Conservation (phyloP, 2,888 invertebrate genomes). For the Leucoma salicis region DNA sequence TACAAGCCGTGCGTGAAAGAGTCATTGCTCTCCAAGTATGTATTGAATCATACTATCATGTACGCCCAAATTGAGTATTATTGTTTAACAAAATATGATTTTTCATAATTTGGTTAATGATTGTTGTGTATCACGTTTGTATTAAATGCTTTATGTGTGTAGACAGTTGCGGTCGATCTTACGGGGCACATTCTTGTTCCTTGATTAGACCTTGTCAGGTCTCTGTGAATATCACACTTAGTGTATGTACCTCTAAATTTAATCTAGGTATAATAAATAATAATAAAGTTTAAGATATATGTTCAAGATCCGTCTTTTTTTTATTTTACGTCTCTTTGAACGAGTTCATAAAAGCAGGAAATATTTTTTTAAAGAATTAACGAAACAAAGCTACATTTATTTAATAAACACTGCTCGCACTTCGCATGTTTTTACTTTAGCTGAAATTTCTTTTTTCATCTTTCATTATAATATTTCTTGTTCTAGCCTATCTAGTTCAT, state of each 20-base stretch:
- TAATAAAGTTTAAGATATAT: too few relatives aligned
- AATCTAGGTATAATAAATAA: too few relatives aligned
- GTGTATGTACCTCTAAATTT: too few relatives aligned
- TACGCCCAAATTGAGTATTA: not conserved
- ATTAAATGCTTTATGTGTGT: conserved; percentile 2
- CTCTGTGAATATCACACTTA: not conserved
- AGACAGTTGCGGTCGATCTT: not conserved
- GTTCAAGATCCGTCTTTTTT: too few relatives aligned
- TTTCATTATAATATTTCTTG: conserved; percentile 7
- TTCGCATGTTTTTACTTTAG: conserved; percentile 8
- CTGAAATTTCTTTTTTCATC: conserved; percentile 4
- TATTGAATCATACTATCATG: conserved; percentile 9
- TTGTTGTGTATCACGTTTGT: not conserved
- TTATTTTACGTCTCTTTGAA: too few relatives aligned
- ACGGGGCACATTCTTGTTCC: not conserved
- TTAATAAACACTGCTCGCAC: conserved; percentile 9
- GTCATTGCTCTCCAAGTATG: conserved; percentile 90
- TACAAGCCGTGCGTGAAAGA: conserved; percentile 94
- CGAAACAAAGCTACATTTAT: too few relatives aligned
- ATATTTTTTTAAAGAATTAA: too few relatives aligned
- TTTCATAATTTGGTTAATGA: not conserved
- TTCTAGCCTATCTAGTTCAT: not conserved
- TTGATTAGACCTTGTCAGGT: not conserved
- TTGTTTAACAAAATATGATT: too few relatives aligned
- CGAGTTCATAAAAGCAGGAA: too few relatives aligned